Evolutionary conservation across 2,113 vertebrate species (phyloP), one percentile per base, ranked within the genome.

Genomic region (Carollia perspicillata): DNA sequence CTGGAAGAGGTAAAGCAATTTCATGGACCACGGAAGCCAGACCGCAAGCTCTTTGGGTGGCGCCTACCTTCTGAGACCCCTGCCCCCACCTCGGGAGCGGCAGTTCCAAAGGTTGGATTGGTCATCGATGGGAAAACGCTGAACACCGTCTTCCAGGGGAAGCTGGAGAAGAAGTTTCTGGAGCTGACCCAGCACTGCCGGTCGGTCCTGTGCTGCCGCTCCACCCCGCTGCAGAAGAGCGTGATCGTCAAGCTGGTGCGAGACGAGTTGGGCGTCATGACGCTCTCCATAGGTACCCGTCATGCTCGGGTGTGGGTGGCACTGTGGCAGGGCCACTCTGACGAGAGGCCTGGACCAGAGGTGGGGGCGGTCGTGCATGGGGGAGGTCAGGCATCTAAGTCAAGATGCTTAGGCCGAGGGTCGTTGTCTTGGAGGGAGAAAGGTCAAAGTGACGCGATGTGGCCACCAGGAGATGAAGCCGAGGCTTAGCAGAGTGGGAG

Each of bases 181-280:
- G 98, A 98, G 1, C 90, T 99, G 97, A 98, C 98, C 0, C 98
- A 83, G 90, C 97, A 94, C 87, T 99, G 99, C 96, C 98, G 97
- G 30, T 98, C 99, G 0, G 99, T 99, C 83, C 97, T 99, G 35
- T 99, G 99, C 98, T 99, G 99, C 89, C 98, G 99, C 40, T 98
- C 98, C 71, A 99, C 99, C 0, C 99, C 99, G 0, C 98, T 99
- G 18, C 99, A 99, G 97, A 99, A 99, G 98, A 99, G 99, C 95
- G 96, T 94, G 94, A 98, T 99, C 42, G 99, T 99, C 96, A 99
- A 98, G 96, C 97, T 99, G 2, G 92, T 99, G 55, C 98, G 98
- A 40, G 98, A 99, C 55, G 98, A 98, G 78, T 97, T 99, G 13
- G 97, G 97, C 79, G 99, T 98, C 95, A 99, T 99, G 99, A 99